Base-by-base conservation (phyloP, 2,113 vertebrate genomes). In the Mastomys natalensis region DNA sequence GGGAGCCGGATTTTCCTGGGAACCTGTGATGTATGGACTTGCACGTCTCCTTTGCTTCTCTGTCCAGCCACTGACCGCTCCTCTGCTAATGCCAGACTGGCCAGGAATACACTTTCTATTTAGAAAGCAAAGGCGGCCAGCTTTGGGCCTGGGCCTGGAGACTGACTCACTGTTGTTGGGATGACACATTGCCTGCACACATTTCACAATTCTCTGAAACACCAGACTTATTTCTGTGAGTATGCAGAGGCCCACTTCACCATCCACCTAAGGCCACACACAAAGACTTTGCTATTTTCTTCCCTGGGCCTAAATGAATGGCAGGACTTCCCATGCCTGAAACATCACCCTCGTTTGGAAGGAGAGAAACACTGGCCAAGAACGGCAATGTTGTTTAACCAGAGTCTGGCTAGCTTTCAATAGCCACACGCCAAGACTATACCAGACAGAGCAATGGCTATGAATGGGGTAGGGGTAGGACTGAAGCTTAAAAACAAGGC, bases 201-300 rank as follows among this genome's bases (percentile, higher is more conserved):
- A 97, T 97, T 98, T 97, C 98, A 95, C 96, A 97, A 93, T 98
- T 97, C 98, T 98, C 98, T 97, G 98, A 98, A 98, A 98, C 97
- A 89, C 95, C 93, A 95, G 96, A 96, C 97, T 98, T 98, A 98
- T 98, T 98, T 98, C 97, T 98, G 98, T 98, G 96, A 74, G 40
- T 97, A 68, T 45, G 51, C 87, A 2, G 94, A 95, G 93, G 45
- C 89, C 96, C 70, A 78, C 93, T 94, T 85, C 0, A 0, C 93
- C 37, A 48, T 96, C 96, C 96, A 98, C 97, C 97, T 98, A 96
- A 96, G 97, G 98, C 98, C 98, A 98, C 98, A 98, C 98, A 98
- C 97, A 94, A 87, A 97, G 98, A 78, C 24, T 1, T n/a, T 93
- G 96, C 95, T 97, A 90, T 98, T 97, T 97, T 96, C 95, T 97